Evolutionary conservation across 2,797 vertebrate genomes (phyloP).

Genomic region (Brotula barbata): DNA sequence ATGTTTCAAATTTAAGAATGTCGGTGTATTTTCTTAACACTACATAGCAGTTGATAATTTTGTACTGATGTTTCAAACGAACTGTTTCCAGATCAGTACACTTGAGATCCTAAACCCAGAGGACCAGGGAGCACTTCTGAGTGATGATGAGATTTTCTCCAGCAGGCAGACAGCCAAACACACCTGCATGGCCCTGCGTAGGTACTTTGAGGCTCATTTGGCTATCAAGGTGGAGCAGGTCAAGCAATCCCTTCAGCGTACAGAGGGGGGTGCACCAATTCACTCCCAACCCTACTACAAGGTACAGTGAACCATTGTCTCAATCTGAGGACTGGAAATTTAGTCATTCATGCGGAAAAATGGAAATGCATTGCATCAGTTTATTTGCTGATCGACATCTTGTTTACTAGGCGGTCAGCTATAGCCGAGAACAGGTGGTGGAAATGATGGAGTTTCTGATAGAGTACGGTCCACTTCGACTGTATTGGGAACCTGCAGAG

Average conservation of each 20-base stretch:
- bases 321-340: background rate
- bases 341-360: too few species aligned
- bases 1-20: background rate
- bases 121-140: constrained; percentile 94
- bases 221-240: constrained; percentile 99
- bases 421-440: constrained; percentile 96
- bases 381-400: constrained; percentile 1
- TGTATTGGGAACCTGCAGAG: constrained; percentile 98
- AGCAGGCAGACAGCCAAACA: constrained; percentile 98
- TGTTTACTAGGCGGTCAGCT: constrained; percentile 88
- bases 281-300: constrained; percentile 97
- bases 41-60: background rate
- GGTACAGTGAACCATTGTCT: constrained; percentile 71
- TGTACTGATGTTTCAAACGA: constrained; percentile 10
- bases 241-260: constrained; percentile 96
- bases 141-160: constrained; percentile 98
- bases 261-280: constrained; percentile 93
- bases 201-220: constrained; percentile 98
- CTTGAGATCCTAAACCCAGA: constrained; percentile 97
- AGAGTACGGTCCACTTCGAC: constrained; percentile 90
- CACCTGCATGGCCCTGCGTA: constrained; percentile 97
- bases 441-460: constrained; percentile 99
- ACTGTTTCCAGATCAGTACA: constrained; percentile 90
- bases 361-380: background rate
- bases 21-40: background rate